These are phyloP conservation scores for Melanostoma mellinum DNA, from an alignment of 2,888 invertebrate genomes.

Conservation along the genomic window DNA sequence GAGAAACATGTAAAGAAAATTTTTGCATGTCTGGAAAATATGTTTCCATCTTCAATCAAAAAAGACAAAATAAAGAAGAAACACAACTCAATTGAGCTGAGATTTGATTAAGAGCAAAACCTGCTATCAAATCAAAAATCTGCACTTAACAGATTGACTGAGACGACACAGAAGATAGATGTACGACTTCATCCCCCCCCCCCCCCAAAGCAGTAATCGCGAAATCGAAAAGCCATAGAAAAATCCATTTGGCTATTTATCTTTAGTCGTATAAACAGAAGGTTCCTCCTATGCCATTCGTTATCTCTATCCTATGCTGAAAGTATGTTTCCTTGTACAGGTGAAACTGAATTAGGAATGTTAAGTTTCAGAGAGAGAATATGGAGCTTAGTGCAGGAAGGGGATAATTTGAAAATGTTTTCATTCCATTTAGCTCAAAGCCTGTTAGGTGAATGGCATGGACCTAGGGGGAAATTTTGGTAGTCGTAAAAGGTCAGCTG, in stretches of 20 bases:
- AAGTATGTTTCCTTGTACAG: not conserved
- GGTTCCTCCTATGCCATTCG: slow-evolving; percentile 12
- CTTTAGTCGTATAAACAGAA: slow-evolving; percentile 26
- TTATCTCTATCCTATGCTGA: not conserved
- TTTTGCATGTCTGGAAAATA: slow-evolving; percentile 32
- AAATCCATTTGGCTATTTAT: slow-evolving; percentile 38
- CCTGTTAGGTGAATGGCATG: slow-evolving; percentile 27
- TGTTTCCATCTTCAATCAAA: slow-evolving; percentile 3
- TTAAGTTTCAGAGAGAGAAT: slow-evolving; percentile 10
- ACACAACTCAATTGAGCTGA: slow-evolving; percentile 38
- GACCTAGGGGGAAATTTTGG: not conserved
- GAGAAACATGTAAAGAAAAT: not conserved
- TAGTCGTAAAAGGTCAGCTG: slow-evolving; percentile 4
- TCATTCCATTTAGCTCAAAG: slow-evolving; percentile 11
- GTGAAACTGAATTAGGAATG: slow-evolving; percentile 29
- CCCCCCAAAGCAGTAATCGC: slow-evolving; percentile 23
- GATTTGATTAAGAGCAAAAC: slow-evolving; percentile 37
- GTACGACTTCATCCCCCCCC: not conserved
- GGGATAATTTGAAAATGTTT: not conserved
- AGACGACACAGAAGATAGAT: not conserved
- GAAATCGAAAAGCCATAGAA: slow-evolving; percentile 37
- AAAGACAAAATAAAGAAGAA: too few relatives aligned
- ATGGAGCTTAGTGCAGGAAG: not conserved
- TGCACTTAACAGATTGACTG: slow-evolving; percentile 22
- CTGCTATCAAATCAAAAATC: slow-evolving; percentile 39